Percentiles rank a stretch among this genome's conserved stretches.
Conservation (phyloP, 2,888 invertebrate species). For the Xylophagus ater region DNA sequence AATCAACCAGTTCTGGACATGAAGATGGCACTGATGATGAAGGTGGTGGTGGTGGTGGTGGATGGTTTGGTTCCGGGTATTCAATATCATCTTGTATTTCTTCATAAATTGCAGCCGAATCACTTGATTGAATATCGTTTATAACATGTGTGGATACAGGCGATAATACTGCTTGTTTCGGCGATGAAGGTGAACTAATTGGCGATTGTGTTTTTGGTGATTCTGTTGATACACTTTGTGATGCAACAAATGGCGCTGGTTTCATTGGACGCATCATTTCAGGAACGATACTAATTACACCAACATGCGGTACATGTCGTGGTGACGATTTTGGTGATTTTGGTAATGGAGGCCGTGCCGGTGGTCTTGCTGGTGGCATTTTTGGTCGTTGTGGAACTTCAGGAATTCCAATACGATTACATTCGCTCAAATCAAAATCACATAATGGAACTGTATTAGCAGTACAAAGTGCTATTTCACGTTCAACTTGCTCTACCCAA, state of each 20-base stretch:
- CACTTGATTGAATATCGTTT: constrained; percentile 15
- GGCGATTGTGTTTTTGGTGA: constrained; percentile 30
- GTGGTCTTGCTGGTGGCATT: constrained; percentile 39
- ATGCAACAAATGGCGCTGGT: constrained; percentile 22
- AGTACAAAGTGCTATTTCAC: constrained; percentile 73
- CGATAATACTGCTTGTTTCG: constrained; percentile 2
- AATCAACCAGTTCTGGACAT: constrained; percentile 39
- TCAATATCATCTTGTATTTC: constrained; percentile 43
- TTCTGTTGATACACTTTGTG: constrained; percentile 19
- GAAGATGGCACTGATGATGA: constrained; percentile 30
- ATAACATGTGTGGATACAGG: constrained; percentile 5
- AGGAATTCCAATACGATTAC: constrained; percentile 39
- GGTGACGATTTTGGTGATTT: constrained; percentile 44
- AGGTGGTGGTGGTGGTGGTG: constrained; percentile 52
- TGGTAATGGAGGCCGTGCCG: constrained; percentile 44
- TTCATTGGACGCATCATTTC: constrained; percentile 33
- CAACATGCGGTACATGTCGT: constrained; percentile 39
- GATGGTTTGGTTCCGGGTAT: constrained; percentile 43
- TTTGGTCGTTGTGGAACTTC: constrained; percentile 40
- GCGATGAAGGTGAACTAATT: constrained; percentile 21
- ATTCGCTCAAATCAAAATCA: constrained; percentile 33
- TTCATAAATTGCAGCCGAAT: constrained; percentile 44
- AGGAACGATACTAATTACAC: constrained; percentile 43
- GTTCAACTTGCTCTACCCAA: constrained; percentile 72
- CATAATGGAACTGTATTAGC: constrained; percentile 74